These are phyloP conservation scores for Noctua janthe DNA, from an alignment of 2,888 invertebrate species.

Conservation along the genomic window DNA sequence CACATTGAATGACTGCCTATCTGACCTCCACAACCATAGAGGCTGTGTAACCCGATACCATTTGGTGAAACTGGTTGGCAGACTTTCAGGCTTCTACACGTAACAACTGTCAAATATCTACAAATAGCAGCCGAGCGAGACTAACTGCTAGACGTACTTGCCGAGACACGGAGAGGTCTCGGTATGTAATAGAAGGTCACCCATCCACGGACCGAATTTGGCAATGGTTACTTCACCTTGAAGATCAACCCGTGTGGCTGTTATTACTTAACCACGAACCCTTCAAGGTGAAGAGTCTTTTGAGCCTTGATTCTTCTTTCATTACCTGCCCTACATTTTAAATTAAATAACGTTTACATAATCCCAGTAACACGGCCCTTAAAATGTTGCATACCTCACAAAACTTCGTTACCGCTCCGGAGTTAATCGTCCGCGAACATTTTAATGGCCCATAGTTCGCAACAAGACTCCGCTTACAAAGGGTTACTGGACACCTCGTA, in stretches of 20 bases:
- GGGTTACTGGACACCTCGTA: conserved; percentile 47
- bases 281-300: neutral
- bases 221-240: neutral
- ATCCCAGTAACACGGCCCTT: too few species aligned
- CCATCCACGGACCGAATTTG: neutral
- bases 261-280: neutral
- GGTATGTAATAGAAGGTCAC: neutral
- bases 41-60: neutral
- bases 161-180: neutral
- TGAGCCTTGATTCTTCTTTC: neutral
- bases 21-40: neutral
- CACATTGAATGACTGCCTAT: neutral
- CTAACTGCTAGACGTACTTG: neutral
- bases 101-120: neutral
- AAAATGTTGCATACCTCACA: conserved; percentile 26
- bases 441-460: conserved; percentile 50
- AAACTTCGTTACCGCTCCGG: conserved; percentile 21
- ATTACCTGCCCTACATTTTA: neutral
- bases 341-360: neutral
- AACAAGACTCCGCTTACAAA: conserved; percentile 41
- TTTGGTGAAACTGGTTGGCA: neutral
- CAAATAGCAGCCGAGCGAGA: neutral
- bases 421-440: conserved; percentile 57
- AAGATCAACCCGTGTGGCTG: neutral
- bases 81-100: neutral